phyloP scores from a whole-genome alignment of 1,140 invertebrate species.

The Ylistrum balloti region DNA sequence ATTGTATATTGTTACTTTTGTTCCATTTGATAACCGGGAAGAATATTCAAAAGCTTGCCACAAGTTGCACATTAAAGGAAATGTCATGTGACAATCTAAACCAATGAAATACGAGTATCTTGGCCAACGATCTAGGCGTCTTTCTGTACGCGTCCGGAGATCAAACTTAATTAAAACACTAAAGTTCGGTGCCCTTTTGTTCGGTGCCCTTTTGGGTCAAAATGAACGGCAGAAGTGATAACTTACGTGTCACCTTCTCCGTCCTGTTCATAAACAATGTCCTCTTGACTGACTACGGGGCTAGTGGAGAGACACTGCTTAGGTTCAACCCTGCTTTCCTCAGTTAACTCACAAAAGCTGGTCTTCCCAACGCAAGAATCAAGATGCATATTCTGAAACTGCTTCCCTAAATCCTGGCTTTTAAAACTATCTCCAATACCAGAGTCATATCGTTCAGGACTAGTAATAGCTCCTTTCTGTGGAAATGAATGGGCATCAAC shows the following conservation, averaged over 20 bases:
- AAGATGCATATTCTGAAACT: background rate
- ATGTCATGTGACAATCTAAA: too few relatives aligned
- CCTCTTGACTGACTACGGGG: too few relatives aligned
- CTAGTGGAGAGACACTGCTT: background rate
- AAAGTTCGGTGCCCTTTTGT: too few relatives aligned
- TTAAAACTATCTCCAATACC: background rate
- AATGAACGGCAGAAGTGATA: background rate
- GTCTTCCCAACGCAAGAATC: background rate
- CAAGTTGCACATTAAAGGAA: too few relatives aligned
- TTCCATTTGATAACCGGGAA: too few relatives aligned
- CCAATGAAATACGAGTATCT: too few relatives aligned
- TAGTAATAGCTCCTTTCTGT: background rate
- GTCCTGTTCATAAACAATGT: slow-evolving; percentile 50
- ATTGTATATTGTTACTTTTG: too few relatives aligned
- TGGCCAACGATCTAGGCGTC: too few relatives aligned
- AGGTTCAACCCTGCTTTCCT: background rate
- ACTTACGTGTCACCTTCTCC: slow-evolving; percentile 62
- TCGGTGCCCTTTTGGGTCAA: too few relatives aligned
- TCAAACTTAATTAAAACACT: too few relatives aligned
- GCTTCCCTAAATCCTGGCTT: background rate
- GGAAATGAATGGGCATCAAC: background rate
- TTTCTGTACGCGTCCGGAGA: too few relatives aligned
- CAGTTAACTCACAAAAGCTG: background rate
- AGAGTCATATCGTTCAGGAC: background rate
- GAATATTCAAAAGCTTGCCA: too few relatives aligned